Conservation (phyloP, 2,888 invertebrate genomes). For the Hirudinaria manillensis region DNA sequence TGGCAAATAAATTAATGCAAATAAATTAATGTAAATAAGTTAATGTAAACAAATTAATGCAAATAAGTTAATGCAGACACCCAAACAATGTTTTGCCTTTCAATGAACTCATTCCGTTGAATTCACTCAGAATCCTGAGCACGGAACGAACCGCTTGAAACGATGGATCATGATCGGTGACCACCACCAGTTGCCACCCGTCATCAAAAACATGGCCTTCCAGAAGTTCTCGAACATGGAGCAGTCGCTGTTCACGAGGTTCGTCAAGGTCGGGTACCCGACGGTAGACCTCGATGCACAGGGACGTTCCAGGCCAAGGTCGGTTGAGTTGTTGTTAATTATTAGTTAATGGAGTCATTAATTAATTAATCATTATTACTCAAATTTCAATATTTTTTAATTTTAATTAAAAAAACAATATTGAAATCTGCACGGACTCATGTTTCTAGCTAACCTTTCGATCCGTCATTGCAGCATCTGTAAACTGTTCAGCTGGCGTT, state of each 20-base stretch:
- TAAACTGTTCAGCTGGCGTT: constrained; percentile 89
- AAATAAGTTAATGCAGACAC: no score
- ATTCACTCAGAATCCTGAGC: constrained; percentile 72
- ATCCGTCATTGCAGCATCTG: constrained; percentile 66
- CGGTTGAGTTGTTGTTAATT: not conserved
- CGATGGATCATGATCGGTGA: constrained; percentile 99
- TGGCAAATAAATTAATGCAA: not conserved
- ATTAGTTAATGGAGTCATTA: not conserved
- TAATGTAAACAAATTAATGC: no score
- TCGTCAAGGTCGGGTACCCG: constrained; percentile 91
- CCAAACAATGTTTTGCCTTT: not conserved
- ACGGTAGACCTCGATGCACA: constrained; percentile 95
- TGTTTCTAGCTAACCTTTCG: not conserved
- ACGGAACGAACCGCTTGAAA: constrained; percentile 88
- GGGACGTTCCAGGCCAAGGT: constrained; percentile 64
- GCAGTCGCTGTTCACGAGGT: constrained; percentile 90
- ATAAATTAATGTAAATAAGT: not conserved
- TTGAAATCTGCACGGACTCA: not conserved
- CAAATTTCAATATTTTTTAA: not conserved
- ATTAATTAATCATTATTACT: not conserved
- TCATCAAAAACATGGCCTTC: constrained; percentile 99
- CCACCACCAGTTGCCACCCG: constrained; percentile 97
- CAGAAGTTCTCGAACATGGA: constrained; percentile 99
- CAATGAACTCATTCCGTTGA: not conserved
- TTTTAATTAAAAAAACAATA: not conserved